Percentiles rank a stretch among this genome's conserved stretches.
These are phyloP conservation scores for Ryuthela nishihirai DNA, from an alignment of 2,888 invertebrate genomes.

Conservation along the genomic window DNA sequence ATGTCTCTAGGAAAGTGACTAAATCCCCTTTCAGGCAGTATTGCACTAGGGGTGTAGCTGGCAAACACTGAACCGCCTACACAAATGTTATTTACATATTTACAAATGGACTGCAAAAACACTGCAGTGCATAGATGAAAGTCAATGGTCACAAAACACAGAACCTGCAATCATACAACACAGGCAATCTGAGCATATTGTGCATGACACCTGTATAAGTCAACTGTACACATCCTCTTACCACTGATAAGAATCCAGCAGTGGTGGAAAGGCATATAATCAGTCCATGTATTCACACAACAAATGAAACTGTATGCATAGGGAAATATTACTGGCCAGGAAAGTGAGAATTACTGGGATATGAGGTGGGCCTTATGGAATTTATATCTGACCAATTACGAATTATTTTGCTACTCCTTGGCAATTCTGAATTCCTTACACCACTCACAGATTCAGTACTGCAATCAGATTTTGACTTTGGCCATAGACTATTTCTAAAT, in stretches of 20 bases:
- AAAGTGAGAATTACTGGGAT: no score
- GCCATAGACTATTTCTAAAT: slow-evolving; percentile 1
- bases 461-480: slow-evolving; percentile 2
- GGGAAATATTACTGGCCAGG: no score
- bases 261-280: no score
- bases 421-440: no score
- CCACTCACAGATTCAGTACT: background rate
- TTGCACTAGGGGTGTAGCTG: slow-evolving; percentile 32
- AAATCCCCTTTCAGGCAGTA: slow-evolving; percentile 32
- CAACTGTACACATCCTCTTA: no score
- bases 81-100: slow-evolving; percentile 37
- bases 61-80: slow-evolving; percentile 25
- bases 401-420: no score
- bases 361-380: no score
- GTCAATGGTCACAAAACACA: slow-evolving; percentile 4
- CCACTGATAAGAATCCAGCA: no score
- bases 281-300: no score
- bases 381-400: no score
- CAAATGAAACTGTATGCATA: no score
- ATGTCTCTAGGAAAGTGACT: slow-evolving; percentile 28
- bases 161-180: background rate
- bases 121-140: slow-evolving; percentile 1
- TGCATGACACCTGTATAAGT: no score
- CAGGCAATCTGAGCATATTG: background rate
- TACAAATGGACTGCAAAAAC: slow-evolving; percentile 17